Percentiles rank a stretch among this genome's conserved stretches.
These are phyloP conservation scores for Apotomis turbidana DNA, from an alignment of 2,888 invertebrate genomes.

Conservation along the genomic window DNA sequence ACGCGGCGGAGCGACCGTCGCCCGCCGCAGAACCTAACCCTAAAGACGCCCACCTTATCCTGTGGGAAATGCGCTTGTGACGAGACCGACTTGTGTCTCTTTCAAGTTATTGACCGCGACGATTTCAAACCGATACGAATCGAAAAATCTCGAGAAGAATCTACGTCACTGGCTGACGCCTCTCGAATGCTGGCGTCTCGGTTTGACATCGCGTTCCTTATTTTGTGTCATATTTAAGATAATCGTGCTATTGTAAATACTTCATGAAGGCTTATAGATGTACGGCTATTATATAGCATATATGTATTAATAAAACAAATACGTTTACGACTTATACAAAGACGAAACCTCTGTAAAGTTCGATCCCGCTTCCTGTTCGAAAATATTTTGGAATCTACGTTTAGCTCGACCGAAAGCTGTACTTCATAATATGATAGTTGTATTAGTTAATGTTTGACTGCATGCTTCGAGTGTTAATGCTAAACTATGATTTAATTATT, in stretches of 20 bases:
- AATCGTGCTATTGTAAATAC: slow-evolving; percentile 39
- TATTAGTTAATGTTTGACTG: slow-evolving; percentile 41
- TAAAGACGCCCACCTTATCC: slow-evolving; percentile 93
- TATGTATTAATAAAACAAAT: background rate
- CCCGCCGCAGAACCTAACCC: slow-evolving; percentile 88
- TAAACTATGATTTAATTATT: slow-evolving; percentile 39
- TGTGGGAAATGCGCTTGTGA: slow-evolving; percentile 90
- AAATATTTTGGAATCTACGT: slow-evolving; percentile 32
- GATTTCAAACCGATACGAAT: slow-evolving; percentile 20
- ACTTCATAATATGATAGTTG: slow-evolving; percentile 32
- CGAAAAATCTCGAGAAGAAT: background rate
- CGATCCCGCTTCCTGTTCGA: slow-evolving; percentile 31
- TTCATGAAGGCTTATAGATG: slow-evolving; percentile 19
- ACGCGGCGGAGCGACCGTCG: slow-evolving; percentile 82
- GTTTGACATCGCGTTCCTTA: slow-evolving; percentile 15
- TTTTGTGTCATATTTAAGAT: slow-evolving; percentile 64
- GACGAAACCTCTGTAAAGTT: slow-evolving; percentile 27
- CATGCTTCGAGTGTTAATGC: slow-evolving; percentile 35
- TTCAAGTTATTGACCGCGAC: slow-evolving; percentile 22
- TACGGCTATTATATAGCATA: slow-evolving; percentile 25
- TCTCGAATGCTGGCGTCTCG: slow-evolving; percentile 44
- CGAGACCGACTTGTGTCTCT: slow-evolving; percentile 42
- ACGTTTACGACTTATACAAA: slow-evolving; percentile 26
- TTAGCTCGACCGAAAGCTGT: slow-evolving; percentile 38
- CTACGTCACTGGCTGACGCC: slow-evolving; percentile 30